These are phyloP conservation scores for Apeira syringaria DNA, from an alignment of 2,888 invertebrate species.

Conservation along the genomic window DNA sequence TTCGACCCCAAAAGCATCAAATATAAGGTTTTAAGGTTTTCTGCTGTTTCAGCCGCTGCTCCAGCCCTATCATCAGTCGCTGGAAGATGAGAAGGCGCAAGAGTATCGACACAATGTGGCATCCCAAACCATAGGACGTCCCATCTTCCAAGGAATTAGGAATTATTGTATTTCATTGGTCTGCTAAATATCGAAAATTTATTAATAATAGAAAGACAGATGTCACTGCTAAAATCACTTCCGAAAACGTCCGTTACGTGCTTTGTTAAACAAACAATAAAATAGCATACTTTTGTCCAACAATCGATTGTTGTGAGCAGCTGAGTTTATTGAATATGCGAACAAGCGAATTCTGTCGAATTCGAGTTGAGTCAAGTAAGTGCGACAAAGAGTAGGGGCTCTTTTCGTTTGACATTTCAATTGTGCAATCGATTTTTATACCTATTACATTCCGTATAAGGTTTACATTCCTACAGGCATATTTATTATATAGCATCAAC, in stretches of 20 bases:
- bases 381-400: conserved; percentile 14
- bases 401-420: conserved; percentile 5
- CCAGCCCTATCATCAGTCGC: too few relatives aligned
- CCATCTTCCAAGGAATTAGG: too few relatives aligned
- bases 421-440: background rate
- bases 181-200: too few relatives aligned
- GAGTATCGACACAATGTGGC: too few relatives aligned
- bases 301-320: conserved; percentile 30
- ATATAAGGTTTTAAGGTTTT: too few relatives aligned
- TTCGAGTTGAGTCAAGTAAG: conserved; percentile 5
- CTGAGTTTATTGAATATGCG: conserved; percentile 23
- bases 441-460: background rate
- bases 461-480: background rate
- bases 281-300: conserved; percentile 31
- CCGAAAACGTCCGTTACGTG: conserved; percentile 39
- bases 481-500: background rate
- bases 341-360: conserved; percentile 14
- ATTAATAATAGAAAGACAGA: conserved; percentile 25
- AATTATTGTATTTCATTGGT: too few relatives aligned
- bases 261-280: conserved; percentile 27
- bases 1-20: too few relatives aligned
- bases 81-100: too few relatives aligned
- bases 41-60: too few relatives aligned
- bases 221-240: conserved; percentile 36
- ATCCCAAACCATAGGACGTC: too few relatives aligned